Conservation (phyloP, 2,888 invertebrate species). For the Rhimphoctona megacephalus region DNA sequence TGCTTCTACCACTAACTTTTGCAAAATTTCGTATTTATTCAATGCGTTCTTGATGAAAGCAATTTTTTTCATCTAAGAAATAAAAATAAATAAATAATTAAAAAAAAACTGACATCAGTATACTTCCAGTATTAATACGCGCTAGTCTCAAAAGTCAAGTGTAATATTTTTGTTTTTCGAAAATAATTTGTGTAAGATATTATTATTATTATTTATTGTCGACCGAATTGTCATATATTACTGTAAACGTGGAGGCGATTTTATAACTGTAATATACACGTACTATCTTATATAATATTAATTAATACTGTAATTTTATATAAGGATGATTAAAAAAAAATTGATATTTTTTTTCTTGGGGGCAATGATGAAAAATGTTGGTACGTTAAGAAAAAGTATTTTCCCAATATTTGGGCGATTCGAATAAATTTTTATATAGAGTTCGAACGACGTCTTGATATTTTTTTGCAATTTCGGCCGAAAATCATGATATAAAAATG, state of each 20-base stretch:
- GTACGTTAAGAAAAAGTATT: too few species aligned
- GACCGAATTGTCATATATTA: conserved; percentile 25
- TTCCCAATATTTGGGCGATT: too few species aligned
- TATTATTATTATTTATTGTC: conserved; percentile 49
- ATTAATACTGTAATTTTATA: conserved; percentile 41
- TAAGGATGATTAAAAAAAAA: too few species aligned
- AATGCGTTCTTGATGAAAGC: not conserved
- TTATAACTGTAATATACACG: conserved; percentile 62
- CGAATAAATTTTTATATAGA: too few species aligned
- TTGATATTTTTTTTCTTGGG: too few species aligned
- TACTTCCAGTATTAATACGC: conserved; percentile 27
- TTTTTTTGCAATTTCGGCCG: too few species aligned
- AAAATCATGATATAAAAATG: too few species aligned
- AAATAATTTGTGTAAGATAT: conserved; percentile 31
- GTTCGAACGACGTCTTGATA: too few species aligned
- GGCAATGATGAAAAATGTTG: too few species aligned
- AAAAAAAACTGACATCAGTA: conserved; percentile 1
- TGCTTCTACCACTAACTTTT: not conserved
- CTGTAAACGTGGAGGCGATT: conserved; percentile 41
- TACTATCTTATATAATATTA: conserved; percentile 38
- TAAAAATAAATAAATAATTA: not conserved
- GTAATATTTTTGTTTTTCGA: conserved; percentile 26
- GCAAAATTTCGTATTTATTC: not conserved
- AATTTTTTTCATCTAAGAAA: conserved; percentile 26
- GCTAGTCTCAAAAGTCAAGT: conserved; percentile 4